phyloP scores from a whole-genome alignment of 2,797 vertebrate species.

The Aselliscus stoliczkanus region DNA sequence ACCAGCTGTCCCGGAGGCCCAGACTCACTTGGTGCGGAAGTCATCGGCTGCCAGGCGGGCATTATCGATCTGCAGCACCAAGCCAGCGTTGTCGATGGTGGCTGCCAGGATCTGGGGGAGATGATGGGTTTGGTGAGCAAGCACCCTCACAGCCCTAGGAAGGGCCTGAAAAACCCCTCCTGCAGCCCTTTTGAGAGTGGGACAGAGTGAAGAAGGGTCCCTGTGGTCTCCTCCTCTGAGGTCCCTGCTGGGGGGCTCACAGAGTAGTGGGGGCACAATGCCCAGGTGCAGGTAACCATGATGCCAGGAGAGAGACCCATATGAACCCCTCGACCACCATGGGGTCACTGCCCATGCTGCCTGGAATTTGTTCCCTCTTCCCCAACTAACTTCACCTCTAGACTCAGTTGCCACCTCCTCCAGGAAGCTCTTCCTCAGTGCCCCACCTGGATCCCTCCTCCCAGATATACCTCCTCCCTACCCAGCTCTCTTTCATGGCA shows the following conservation, averaged over 20 bases:
- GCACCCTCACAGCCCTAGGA: background rate
- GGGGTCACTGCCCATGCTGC: background rate
- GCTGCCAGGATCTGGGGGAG: constrained; percentile 84
- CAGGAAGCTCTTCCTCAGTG: background rate
- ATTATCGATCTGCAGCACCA: constrained; percentile 88
- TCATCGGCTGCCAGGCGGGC: constrained; percentile 92
- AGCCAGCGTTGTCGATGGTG: constrained; percentile 80
- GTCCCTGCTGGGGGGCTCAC: background rate
- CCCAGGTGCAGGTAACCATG: background rate
- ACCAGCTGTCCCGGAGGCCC: background rate
- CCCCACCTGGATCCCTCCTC: background rate
- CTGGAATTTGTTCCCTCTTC: background rate
- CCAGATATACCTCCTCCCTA: background rate
- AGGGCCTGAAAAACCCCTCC: background rate
- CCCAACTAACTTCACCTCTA: background rate
- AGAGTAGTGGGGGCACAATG: background rate
- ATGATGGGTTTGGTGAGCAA: background rate
- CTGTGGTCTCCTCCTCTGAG: background rate
- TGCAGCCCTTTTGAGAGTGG: background rate
- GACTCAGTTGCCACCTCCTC: background rate
- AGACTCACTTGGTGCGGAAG: constrained; percentile 89
- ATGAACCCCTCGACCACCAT: background rate
- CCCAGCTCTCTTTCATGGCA: background rate
- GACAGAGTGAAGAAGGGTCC: background rate
- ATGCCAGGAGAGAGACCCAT: background rate